phyloP scores from a whole-genome alignment of 2,797 vertebrate genomes.

The Lemur catta region DNA sequence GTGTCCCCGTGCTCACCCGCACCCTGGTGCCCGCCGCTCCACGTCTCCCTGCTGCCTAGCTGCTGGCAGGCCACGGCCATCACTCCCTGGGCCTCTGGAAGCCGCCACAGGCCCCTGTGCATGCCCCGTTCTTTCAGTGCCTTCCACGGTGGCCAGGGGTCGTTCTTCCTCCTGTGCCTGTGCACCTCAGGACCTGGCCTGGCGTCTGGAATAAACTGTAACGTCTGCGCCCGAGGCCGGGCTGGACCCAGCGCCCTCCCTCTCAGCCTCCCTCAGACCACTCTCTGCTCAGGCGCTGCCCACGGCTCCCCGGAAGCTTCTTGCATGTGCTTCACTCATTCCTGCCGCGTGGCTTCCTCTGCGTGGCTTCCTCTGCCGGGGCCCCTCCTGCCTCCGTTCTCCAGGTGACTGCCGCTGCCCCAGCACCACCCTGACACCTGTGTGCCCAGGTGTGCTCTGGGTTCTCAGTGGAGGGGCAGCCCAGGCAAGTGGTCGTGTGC shows the following conservation, averaged over 20 bases:
- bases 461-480: not conserved
- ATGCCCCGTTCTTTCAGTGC: not conserved
- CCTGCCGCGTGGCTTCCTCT: not conserved
- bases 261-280: not conserved
- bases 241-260: not conserved
- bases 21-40: not conserved
- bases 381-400: not conserved
- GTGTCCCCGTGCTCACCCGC: not conserved
- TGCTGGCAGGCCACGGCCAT: not conserved
- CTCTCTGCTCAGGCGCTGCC: not conserved
- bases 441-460: not conserved
- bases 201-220: not conserved
- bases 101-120: not conserved
- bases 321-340: too few species aligned
- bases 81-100: not conserved
- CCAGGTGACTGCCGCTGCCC: fast-evolving
- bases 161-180: not conserved
- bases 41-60: fast-evolving
- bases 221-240: too few species aligned
- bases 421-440: not conserved
- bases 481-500: not conserved
- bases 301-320: not conserved
- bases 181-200: not conserved
- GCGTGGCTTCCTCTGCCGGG: not conserved
- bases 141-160: not conserved